Conservation (phyloP, 2,888 invertebrate genomes). For the Cyclophora albipunctata region DNA sequence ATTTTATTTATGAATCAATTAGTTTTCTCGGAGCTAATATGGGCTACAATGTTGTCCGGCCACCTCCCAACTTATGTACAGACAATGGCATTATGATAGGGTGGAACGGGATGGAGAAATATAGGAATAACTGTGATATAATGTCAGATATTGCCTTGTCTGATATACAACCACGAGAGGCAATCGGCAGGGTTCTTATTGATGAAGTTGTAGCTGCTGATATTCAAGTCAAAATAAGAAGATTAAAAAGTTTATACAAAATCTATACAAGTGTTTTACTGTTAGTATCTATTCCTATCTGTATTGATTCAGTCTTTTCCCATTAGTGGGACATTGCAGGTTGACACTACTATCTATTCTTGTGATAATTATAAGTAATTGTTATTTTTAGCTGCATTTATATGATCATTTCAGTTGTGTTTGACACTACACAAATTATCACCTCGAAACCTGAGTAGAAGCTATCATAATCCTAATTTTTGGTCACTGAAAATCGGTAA, state of each 20-base stretch:
- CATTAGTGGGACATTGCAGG: no score
- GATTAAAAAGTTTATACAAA: constrained; percentile 36
- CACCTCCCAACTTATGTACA: constrained; percentile 90
- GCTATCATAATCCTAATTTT: no score
- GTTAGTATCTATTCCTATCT: background rate
- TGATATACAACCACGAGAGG: constrained; percentile 75
- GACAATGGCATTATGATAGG: constrained; percentile 99
- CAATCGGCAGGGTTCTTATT: constrained; percentile 77
- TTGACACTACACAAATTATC: no score
- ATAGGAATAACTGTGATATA: constrained; percentile 56
- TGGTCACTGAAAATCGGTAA: no score
- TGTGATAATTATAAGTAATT: no score
- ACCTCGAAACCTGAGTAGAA: no score
- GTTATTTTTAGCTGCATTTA: no score
- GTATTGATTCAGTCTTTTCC: no score
- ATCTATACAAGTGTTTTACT: constrained; percentile 4
- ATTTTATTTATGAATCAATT: constrained; percentile 83
- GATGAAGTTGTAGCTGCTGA: constrained; percentile 72
- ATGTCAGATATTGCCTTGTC: constrained; percentile 74
- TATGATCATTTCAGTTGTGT: no score
- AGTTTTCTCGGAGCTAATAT: constrained; percentile 78
- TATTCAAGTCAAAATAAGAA: constrained; percentile 57
- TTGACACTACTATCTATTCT: no score
- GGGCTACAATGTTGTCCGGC: constrained; percentile 81
- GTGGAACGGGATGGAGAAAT: constrained; percentile 96